Conservation (phyloP, 2,888 invertebrate genomes). For the Serrognathus titanus region DNA sequence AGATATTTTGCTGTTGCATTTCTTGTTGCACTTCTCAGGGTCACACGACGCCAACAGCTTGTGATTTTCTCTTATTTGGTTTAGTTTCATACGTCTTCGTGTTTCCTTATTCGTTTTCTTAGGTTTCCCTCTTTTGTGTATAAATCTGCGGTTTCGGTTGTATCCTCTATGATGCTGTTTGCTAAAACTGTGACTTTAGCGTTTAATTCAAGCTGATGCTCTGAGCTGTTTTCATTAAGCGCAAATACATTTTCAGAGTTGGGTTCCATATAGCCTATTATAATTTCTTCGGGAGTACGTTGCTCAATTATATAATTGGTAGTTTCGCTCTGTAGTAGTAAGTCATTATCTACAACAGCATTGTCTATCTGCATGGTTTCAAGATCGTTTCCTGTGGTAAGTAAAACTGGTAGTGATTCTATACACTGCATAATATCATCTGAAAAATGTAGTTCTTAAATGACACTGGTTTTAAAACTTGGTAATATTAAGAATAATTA, state of each 20-base stretch:
- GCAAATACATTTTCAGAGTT: background rate
- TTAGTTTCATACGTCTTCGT: conserved; percentile 13
- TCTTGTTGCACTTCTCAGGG: conserved; percentile 11
- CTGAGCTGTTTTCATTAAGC: background rate
- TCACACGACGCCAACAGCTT: conserved; percentile 13
- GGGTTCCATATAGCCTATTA: background rate
- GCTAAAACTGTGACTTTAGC: background rate
- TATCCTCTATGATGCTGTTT: background rate
- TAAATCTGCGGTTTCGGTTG: background rate
- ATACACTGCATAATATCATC: background rate
- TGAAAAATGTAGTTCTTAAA: too few species aligned
- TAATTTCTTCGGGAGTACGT: too few species aligned
- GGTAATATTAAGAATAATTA: too few species aligned
- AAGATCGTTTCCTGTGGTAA: too few species aligned
- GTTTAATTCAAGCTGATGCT: background rate
- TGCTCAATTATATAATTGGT: background rate
- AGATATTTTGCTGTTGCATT: conserved; percentile 7
- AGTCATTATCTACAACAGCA: background rate
- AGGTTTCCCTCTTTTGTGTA: background rate
- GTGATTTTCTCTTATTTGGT: conserved; percentile 11
- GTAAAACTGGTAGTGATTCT: background rate
- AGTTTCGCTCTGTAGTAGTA: background rate
- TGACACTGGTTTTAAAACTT: too few species aligned
- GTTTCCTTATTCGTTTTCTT: conserved; percentile 4
- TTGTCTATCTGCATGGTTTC: background rate